Evolutionary conservation across 1,140 invertebrate genomes (phyloP).

Genomic region (Laupala kohalensis): DNA sequence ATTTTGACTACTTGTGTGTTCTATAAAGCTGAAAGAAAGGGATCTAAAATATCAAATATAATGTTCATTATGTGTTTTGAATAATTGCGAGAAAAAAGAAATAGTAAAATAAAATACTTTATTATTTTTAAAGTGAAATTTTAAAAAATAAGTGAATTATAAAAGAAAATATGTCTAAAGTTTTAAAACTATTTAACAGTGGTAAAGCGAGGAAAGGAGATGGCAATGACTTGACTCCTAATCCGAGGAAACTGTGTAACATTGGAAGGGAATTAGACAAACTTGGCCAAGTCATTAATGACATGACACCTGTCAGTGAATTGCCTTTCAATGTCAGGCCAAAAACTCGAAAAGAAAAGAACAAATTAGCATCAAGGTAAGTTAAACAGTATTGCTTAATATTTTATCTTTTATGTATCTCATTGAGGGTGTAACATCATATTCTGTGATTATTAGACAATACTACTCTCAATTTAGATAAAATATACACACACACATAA

Average conservation of each 20-base stretch:
- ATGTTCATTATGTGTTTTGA: no score
- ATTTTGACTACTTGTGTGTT: no score
- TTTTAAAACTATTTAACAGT: slow-evolving; percentile 31
- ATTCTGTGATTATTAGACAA: no score
- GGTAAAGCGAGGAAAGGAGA: slow-evolving; percentile 93
- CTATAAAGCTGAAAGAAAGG: no score
- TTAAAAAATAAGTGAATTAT: not conserved
- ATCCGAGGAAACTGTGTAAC: slow-evolving; percentile 75
- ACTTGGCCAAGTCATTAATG: slow-evolving; percentile 82
- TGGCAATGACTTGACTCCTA: slow-evolving; percentile 93
- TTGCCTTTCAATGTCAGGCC: slow-evolving; percentile 77
- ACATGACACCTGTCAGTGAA: slow-evolving; percentile 89
- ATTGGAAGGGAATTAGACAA: slow-evolving; percentile 90
- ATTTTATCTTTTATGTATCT: no score
- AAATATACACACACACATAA: no score
- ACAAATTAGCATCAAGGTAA: slow-evolving; percentile 83
- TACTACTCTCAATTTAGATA: no score
- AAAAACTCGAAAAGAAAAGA: slow-evolving; percentile 92
- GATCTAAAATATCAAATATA: no score
- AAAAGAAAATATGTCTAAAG: not conserved
- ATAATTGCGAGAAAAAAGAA: no score
- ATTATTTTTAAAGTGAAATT: not conserved
- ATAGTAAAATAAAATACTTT: not conserved
- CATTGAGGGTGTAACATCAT: no score
- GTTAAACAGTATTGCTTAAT: no score